These are phyloP conservation scores for Bruchidius siliquastri DNA, from an alignment of 2,888 invertebrate genomes.

Conservation along the genomic window DNA sequence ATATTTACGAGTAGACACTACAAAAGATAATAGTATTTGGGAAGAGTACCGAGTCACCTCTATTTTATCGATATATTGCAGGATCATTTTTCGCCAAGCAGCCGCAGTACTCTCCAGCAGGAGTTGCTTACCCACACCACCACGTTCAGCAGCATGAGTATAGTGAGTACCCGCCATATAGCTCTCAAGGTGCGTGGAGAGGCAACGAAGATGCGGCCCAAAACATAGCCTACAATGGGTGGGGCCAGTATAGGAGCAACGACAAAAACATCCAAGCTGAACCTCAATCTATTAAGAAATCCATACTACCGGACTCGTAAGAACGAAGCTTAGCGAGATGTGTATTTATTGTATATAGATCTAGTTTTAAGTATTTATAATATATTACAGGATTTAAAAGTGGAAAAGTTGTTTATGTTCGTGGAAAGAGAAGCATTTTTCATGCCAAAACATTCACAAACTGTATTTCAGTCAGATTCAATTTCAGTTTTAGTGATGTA, in stretches of 20 bases:
- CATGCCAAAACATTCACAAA: no score
- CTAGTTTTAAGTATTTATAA: neutral
- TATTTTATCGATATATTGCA: conserved; percentile 2
- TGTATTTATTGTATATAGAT: neutral
- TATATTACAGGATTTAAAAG: conserved; percentile 5
- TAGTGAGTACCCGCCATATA: conserved; percentile 30
- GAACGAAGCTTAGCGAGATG: conserved; percentile 1
- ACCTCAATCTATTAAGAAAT: conserved; percentile 39
- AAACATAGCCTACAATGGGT: conserved; percentile 71
- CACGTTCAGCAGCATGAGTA: conserved; percentile 47
- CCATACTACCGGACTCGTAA: conserved; percentile 46
- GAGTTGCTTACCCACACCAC: conserved; percentile 60
- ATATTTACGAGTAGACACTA: no score
- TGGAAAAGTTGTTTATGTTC: no score
- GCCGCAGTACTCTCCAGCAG: conserved; percentile 70
- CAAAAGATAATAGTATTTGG: no score
- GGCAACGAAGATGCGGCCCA: conserved; percentile 57
- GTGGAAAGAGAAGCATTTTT: no score
- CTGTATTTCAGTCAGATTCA: no score
- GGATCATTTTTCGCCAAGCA: conserved; percentile 22
- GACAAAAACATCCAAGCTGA: conserved; percentile 48
- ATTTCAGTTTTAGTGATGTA: no score
- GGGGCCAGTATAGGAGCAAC: conserved; percentile 55
- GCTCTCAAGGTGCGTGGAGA: conserved; percentile 59
- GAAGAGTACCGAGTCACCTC: no score